A percentile compares a stretch with the other conserved stretches of the same genome.
phyloP scores from a whole-genome alignment of 2,888 invertebrate genomes.

The Platypus cylindrus region DNA sequence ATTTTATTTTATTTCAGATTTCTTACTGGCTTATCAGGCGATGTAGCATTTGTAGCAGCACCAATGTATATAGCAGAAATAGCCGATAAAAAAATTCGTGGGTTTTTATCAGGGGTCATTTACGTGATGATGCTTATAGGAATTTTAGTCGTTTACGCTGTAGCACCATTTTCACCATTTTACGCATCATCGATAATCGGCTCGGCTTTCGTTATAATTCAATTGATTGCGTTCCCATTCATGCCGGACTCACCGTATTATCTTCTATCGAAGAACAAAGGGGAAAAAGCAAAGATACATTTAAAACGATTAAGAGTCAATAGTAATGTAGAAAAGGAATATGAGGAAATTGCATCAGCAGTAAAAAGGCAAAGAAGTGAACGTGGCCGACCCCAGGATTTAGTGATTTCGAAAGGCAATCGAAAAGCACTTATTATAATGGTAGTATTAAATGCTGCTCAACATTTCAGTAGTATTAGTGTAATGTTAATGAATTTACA shows the following conservation, averaged over 20 bases:
- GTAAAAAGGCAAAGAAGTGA: constrained; percentile 31
- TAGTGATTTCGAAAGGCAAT: constrained; percentile 30
- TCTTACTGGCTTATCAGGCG: constrained; percentile 31
- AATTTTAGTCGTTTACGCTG: constrained; percentile 31
- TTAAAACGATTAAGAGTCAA: constrained; percentile 24
- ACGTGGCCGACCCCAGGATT: constrained; percentile 28
- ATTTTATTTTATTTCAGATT: constrained; percentile 21
- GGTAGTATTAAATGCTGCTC: constrained; percentile 30
- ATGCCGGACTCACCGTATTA: constrained; percentile 32
- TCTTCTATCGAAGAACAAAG: constrained; percentile 27
- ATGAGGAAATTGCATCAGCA: constrained; percentile 28
- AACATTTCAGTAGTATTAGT: constrained; percentile 33
- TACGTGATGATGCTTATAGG: constrained; percentile 34
- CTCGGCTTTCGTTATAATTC: constrained; percentile 25
- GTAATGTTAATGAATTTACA: constrained; percentile 34
- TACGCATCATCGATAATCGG: constrained; percentile 25
- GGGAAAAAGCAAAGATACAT: constrained; percentile 27
- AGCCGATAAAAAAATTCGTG: constrained; percentile 32
- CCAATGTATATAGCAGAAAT: constrained; percentile 36
- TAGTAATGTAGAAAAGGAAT: constrained; percentile 29
- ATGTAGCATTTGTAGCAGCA: constrained; percentile 33
- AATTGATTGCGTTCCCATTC: constrained; percentile 27
- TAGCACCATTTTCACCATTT: constrained; percentile 26
- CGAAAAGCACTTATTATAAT: constrained; percentile 32
- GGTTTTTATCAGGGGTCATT: constrained; percentile 31